Evolutionary conservation across 92 coral and sea anemone genomes (phyloP), one percentile per base, ranked within the genome.

Genomic region (Hydrozoanthus gracilis): DNA sequence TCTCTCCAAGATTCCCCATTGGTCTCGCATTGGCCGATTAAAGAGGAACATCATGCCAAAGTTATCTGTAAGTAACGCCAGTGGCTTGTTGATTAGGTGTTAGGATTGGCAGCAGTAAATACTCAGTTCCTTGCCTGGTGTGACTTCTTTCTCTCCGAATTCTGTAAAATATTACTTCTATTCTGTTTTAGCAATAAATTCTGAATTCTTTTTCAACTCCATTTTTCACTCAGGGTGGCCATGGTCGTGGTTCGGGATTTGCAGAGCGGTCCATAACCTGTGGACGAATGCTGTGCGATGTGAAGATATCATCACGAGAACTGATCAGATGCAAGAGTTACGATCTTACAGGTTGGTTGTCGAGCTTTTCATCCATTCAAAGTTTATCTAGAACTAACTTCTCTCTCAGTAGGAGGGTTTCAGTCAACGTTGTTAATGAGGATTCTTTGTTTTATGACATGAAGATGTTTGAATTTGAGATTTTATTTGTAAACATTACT

Each of bases 11-110:
- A 93, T 96, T 71, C 99, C 99, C 44, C 95, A 96, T 75, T 96
- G 99, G 99, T 96, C 99, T 62, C 96, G 99, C 49, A 86, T 96
- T 86, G 99, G 99, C 12, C 83, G 99, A 20, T 87, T 96, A 9
- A 93, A 95, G 47, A 89, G 99, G 80, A 83, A 90, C 44, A 86
- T 96, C 51, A 96, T 96, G 99, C 99, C 99, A 6, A 96, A 96
- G 27, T 79, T 86, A 12, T 89, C 86, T 9, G 91, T 86, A 60
- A 73, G 89, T 85, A 72, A 9, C 61, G 18, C 48, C 51, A 88
- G 2, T 73, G 13, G 8, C 13, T 66, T 15, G 5, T 12, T 56
- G 5, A 11, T 62, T 10, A 14, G 5, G 4, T 16, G 68, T 15
- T 10, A 16, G 3, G 18, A 7, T 14, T 8, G 27, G 47, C 27